Evolutionary conservation across 2,113 vertebrate genomes (phyloP), one percentile per base, ranked within the genome.

Genomic region (Charina bottae): DNA sequence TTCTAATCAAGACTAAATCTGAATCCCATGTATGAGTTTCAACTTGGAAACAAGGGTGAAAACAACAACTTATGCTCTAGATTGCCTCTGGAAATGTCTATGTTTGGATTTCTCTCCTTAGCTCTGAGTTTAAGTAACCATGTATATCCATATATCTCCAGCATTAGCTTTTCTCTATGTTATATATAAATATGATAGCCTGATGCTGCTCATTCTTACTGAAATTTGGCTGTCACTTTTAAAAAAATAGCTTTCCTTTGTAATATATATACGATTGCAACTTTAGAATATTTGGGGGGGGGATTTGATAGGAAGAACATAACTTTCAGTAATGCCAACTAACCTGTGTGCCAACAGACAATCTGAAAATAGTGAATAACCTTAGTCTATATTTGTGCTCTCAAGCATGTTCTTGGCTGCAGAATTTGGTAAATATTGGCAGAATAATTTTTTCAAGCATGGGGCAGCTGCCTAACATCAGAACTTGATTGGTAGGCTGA

Each of bases 401-500:
- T 90, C 89, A 15, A n/a, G 85, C 11, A 53, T 95, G 91, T 60
- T 4, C 46, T 92, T 87, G 33, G 11, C 91, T n/a, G 0, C 17
- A 94, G 85, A 91, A 88, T 78, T 93, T 92, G 90, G 89, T 85
- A 90, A 94, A 92, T 83, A 90, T 86, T 21, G 1, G 1, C 62
- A 9, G 84, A 95, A 89, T 37, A 7, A 53, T 90, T 42, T 37
- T 42, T 88, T 33, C 1, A 0, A 46, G 85, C 0, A 21, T 26
- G 10, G 60, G 94, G 28, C 0, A 0, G 87, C 62, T 85, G 90
- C 4, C 42, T 0, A 2, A 15, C 26, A 92, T 92, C 88, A 2
- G 93, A 83, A 23, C 2, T 2, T 49, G 96, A 96, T 83, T 94
- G 97, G 93, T 87, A 68, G 56, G n/a, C 12, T 94, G 49, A 92